These are phyloP conservation scores for Penaeus japonicus DNA, from an alignment of 1,140 invertebrate genomes.

Conservation along the genomic window DNA sequence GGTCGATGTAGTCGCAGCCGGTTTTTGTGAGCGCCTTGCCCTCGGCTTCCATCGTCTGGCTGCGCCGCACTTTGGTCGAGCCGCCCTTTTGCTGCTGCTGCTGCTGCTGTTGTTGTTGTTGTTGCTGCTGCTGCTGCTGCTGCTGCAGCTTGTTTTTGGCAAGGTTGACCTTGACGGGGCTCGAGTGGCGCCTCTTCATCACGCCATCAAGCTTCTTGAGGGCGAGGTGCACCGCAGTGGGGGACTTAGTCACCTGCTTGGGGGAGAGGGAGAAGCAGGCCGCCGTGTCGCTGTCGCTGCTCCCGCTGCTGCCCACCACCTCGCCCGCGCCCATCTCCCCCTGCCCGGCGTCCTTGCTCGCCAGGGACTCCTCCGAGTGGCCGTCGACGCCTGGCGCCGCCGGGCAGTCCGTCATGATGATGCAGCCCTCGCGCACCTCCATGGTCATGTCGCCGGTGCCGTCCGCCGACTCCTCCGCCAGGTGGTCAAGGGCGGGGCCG, in stretches of 20 bases:
- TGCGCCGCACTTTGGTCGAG: background rate
- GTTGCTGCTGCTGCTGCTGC: background rate
- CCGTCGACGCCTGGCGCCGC: no score
- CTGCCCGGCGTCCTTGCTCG: no score
- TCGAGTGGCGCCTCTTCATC: slow-evolving; percentile 30
- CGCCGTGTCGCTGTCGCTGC: slow-evolving; percentile 27
- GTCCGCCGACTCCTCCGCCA: slow-evolving; percentile 7
- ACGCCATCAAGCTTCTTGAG: slow-evolving; percentile 42
- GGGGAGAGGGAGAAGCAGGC: slow-evolving; percentile 37
- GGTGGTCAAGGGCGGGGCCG: background rate
- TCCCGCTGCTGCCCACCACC: background rate
- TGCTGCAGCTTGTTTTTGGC: slow-evolving; percentile 7
- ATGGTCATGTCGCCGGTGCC: background rate
- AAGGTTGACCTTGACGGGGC: slow-evolving; percentile 39
- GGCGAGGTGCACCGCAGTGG: slow-evolving; percentile 22
- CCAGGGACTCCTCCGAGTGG: background rate
- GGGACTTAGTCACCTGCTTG: slow-evolving; percentile 30
- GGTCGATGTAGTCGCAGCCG: slow-evolving; percentile 35
- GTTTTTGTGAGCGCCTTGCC: background rate
- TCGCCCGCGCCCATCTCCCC: background rate
- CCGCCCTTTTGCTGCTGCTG: background rate
- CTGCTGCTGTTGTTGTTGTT: background rate
- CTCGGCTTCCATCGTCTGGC: background rate
- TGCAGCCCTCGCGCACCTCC: no score
- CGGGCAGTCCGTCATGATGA: no score